A percentile compares a stretch with the other conserved stretches of the same genome.
Conservation (phyloP, 2,797 vertebrate species). For the Botia kubotai region DNA sequence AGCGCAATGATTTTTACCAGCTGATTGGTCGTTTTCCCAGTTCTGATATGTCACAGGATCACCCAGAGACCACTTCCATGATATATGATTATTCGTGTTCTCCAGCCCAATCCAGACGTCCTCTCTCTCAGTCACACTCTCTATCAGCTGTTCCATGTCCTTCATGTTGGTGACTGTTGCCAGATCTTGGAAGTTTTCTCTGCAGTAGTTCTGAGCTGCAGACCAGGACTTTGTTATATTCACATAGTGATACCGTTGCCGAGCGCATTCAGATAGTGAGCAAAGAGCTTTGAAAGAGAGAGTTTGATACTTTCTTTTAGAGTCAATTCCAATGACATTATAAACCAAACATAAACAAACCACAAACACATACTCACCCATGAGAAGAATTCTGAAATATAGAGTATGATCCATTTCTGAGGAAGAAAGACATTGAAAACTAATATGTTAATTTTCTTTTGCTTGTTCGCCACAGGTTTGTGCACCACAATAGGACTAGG, state of each 20-base stretch:
- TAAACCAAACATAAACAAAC: not conserved
- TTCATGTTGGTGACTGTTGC: not conserved
- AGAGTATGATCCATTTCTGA: not conserved
- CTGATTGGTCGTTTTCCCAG: not conserved
- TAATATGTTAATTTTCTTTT: not conserved
- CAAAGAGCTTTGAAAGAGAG: not conserved
- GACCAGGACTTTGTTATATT: not conserved
- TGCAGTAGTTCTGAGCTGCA: conserved; percentile 2
- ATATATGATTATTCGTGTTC: not conserved
- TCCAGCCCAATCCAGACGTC: not conserved
- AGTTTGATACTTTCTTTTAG: not conserved
- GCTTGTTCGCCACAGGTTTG: not conserved
- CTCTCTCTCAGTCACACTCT: not conserved
- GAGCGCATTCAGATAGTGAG: not conserved
- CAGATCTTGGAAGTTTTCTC: not conserved
- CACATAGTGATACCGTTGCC: not conserved
- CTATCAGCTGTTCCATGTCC: not conserved
- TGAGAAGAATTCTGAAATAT: not conserved
- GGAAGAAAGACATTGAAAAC: not conserved
- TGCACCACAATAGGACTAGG: not conserved
- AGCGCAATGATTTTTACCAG: not conserved
- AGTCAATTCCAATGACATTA: not conserved
- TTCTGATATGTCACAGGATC: not conserved
- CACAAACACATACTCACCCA: not conserved
- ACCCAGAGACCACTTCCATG: not conserved